Percentiles rank a stretch among this genome's conserved stretches.
Evolutionary conservation across 2,888 invertebrate genomes (phyloP).

Genomic region (Myopa testacea): DNA sequence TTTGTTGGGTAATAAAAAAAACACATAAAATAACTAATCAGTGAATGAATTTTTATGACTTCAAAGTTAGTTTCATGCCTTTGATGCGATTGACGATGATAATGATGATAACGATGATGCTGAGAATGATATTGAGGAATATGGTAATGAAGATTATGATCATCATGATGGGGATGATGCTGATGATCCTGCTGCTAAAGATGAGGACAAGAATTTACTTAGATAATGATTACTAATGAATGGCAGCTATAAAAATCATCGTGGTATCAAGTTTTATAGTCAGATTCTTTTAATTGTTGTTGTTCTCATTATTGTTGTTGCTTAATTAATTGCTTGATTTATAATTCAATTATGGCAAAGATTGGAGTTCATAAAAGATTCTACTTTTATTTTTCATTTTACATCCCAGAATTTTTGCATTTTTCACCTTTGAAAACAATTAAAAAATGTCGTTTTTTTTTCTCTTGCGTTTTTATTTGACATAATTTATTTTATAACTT

Average conservation of each 20-base stretch:
- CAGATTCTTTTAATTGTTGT: background rate
- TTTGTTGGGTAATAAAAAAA: too few relatives aligned
- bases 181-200: background rate
- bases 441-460: too few relatives aligned
- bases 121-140: background rate
- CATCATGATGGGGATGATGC: background rate
- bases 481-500: too few relatives aligned
- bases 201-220: too few relatives aligned
- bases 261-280: background rate
- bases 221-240: background rate
- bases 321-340: constrained; percentile 3
- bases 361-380: background rate
- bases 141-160: background rate
- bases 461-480: too few relatives aligned
- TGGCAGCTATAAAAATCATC: background rate
- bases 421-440: too few relatives aligned
- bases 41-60: too few relatives aligned
- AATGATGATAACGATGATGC: background rate
- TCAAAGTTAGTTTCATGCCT: background rate
- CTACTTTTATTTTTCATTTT: too few relatives aligned
- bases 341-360: background rate
- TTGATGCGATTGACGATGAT: background rate
- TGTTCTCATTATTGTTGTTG: background rate
- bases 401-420: too few relatives aligned
- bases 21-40: too few relatives aligned